Conservation (phyloP, 1,140 invertebrate species). For the Mycetomoellerius zeteki region DNA sequence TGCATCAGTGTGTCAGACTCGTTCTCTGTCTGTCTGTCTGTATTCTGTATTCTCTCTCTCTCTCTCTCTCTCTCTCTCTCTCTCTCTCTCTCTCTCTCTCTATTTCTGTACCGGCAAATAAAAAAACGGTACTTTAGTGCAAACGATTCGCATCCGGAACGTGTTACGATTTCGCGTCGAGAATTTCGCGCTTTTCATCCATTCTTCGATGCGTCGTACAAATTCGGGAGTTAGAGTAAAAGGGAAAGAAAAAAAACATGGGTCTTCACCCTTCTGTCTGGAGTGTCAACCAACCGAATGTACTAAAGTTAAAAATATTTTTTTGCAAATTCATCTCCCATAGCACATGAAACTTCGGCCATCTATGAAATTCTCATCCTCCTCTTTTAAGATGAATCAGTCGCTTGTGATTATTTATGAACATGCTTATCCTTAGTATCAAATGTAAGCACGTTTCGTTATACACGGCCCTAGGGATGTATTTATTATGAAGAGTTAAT, state of each 20-base stretch:
- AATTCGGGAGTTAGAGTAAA: constrained; percentile 41
- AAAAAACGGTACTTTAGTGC: constrained; percentile 64
- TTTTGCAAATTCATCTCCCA: not conserved
- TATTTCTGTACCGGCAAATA: constrained; percentile 29
- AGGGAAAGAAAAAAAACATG: constrained; percentile 20
- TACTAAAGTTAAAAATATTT: constrained; percentile 52
- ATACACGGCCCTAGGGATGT: not conserved
- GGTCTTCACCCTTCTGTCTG: not conserved
- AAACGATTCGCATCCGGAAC: constrained; percentile 58
- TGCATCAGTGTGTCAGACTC: constrained; percentile 32
- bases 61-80: not conserved
- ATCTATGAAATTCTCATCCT: not conserved
- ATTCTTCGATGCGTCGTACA: constrained; percentile 49
- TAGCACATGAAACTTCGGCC: not conserved
- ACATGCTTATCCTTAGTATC: not conserved
- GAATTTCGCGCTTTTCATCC: constrained; percentile 9
- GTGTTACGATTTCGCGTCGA: constrained; percentile 51
- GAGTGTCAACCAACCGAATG: constrained; percentile 11
- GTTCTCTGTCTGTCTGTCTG: not conserved
- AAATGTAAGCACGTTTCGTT: not conserved
- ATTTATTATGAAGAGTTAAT: constrained; percentile 25
- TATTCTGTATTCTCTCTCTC: not conserved
- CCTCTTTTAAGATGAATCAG: not conserved
- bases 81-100: not conserved
- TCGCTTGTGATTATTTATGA: constrained; percentile 37